A percentile compares a stretch with the other conserved stretches of the same genome.
These are phyloP conservation scores for Sebastes taczanowskii DNA, from an alignment of 2,797 vertebrate genomes.

Conservation along the genomic window DNA sequence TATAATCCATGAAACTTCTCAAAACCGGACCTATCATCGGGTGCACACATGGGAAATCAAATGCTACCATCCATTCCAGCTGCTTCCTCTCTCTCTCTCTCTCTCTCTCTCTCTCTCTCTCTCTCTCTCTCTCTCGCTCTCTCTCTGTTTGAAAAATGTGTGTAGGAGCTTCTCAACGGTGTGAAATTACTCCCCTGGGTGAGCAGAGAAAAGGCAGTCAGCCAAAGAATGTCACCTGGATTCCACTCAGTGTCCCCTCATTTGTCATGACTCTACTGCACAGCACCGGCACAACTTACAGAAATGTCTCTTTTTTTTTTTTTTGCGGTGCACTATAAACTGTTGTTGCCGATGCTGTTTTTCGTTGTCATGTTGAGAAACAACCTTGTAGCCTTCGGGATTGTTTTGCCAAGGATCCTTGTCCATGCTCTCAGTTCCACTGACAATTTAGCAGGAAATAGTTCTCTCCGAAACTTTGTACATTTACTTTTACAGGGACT, in stretches of 20 bases:
- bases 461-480: not conserved
- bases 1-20: conserved; percentile 62
- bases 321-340: conserved; percentile 41
- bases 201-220: conserved; percentile 75
- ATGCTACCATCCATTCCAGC: conserved; percentile 61
- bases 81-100: conserved; percentile 70
- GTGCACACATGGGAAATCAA: conserved; percentile 74
- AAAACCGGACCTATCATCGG: conserved; percentile 66
- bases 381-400: conserved; percentile 23
- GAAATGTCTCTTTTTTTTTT: conserved; percentile 5
- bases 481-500: not conserved
- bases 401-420: conserved; percentile 30
- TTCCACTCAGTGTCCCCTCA: conserved; percentile 62
- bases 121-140: conserved; percentile 48
- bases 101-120: conserved; percentile 65
- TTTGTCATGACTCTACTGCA: conserved; percentile 66
- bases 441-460: conserved; percentile 1
- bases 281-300: conserved; percentile 37
- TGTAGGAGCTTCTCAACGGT: conserved; percentile 61
- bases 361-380: conserved; percentile 51
- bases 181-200: conserved; percentile 77
- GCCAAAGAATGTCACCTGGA: conserved; percentile 71
- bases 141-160: conserved; percentile 65
- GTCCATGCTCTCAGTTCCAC: not conserved
- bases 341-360: conserved; percentile 47